These are phyloP conservation scores for Sympetrum striolatum DNA, from an alignment of 2,888 invertebrate species.

Conservation along the genomic window DNA sequence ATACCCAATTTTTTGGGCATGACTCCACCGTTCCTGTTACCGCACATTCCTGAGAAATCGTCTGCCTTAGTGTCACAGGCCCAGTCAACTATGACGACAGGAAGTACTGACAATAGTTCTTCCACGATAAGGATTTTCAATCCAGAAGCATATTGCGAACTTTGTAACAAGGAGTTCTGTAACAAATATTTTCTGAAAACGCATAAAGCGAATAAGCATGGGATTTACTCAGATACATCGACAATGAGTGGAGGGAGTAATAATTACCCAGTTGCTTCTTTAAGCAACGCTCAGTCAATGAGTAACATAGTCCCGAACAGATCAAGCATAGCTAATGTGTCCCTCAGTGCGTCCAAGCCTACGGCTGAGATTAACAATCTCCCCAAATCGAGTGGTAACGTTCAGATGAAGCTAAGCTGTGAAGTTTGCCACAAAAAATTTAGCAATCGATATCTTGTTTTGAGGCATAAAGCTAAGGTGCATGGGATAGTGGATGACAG, in stretches of 20 bases:
- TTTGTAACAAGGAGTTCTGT: constrained; percentile 98
- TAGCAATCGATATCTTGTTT: constrained; percentile 74
- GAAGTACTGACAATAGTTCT: constrained; percentile 20
- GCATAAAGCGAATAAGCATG: constrained; percentile 97
- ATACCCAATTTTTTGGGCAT: constrained; percentile 57
- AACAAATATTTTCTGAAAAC: constrained; percentile 98
- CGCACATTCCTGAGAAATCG: constrained; percentile 47
- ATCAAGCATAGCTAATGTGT: constrained; percentile 44
- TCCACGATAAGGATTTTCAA: constrained; percentile 78
- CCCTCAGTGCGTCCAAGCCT: constrained; percentile 53
- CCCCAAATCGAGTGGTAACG: constrained; percentile 51
- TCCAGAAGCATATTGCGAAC: constrained; percentile 95
- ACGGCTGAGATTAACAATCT: constrained; percentile 8
- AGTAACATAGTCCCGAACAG: constrained; percentile 20
- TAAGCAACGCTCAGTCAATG: constrained; percentile 2
- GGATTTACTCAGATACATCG: constrained; percentile 75
- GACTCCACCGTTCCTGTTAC: constrained; percentile 55
- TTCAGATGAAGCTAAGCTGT: constrained; percentile 62
- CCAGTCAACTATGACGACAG: constrained; percentile 45
- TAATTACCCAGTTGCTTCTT: not conserved
- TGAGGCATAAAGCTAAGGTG: constrained; percentile 72
- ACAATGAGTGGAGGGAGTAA: constrained; percentile 8
- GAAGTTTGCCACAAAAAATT: constrained; percentile 78
- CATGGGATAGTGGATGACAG: constrained; percentile 63
- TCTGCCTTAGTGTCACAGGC: constrained; percentile 49